Evolutionary conservation across 1,140 invertebrate species (phyloP).

Genomic region (Holotrichia oblita): DNA sequence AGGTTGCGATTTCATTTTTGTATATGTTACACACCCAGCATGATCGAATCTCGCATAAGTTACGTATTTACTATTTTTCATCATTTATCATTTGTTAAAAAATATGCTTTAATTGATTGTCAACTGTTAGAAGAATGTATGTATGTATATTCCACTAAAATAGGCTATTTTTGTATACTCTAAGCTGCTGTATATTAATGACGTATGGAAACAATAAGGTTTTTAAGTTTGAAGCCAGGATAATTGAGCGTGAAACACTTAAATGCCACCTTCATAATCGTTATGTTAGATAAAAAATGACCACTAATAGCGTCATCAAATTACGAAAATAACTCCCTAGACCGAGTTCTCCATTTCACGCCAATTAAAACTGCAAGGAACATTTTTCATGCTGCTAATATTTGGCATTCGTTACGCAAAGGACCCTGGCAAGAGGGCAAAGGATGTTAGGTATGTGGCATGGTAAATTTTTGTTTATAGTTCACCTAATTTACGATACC

Average conservation of each 20-base stretch:
- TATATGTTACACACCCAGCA: no score
- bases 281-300: constrained; percentile 19
- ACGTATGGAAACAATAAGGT: no score
- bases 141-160: no score
- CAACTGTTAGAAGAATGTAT: no score
- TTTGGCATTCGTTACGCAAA: constrained; percentile 36
- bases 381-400: constrained; percentile 40
- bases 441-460: constrained; percentile 10
- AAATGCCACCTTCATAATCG: not conserved
- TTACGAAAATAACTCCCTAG: constrained; percentile 13
- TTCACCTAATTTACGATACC: constrained; percentile 29
- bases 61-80: no score
- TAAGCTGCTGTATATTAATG: no score
- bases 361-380: constrained; percentile 40
- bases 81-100: no score
- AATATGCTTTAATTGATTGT: no score
- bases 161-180: no score
- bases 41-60: no score
- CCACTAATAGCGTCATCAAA: constrained; percentile 1
- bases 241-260: not conserved
- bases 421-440: constrained; percentile 28
- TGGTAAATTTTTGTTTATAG: constrained; percentile 22
- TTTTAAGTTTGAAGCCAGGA: no score
- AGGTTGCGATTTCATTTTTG: no score
- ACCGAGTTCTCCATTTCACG: constrained; percentile 25